A percentile compares a stretch with the other conserved stretches of the same genome.
These are phyloP conservation scores for Mesaphorura yosii DNA, from an alignment of 1,140 invertebrate species.

Conservation along the genomic window DNA sequence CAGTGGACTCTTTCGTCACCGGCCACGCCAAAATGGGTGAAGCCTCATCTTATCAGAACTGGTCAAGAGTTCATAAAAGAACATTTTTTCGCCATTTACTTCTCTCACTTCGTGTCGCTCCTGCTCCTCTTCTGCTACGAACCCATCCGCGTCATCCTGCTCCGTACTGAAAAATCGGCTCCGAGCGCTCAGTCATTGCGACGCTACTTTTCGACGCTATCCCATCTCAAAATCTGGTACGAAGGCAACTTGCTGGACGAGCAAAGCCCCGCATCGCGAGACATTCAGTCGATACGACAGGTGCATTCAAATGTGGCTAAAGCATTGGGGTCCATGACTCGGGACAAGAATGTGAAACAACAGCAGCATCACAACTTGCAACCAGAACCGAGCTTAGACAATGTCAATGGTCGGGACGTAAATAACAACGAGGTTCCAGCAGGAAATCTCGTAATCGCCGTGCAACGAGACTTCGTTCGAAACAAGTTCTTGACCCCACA, in stretches of 20 bases:
- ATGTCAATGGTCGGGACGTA: too few species aligned
- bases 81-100: conserved; percentile 26
- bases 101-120: conserved; percentile 27
- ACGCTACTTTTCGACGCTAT: conserved; percentile 24
- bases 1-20: too few species aligned
- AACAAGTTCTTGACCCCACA: neutral
- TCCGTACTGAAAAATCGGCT: conserved; percentile 20
- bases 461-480: neutral
- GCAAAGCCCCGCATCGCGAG: neutral
- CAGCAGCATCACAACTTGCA: neutral
- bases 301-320: neutral
- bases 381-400: neutral
- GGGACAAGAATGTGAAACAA: neutral
- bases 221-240: conserved; percentile 28
- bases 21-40: conserved; percentile 12
- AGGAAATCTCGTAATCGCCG: neutral
- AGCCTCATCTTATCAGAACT: conserved; percentile 4
- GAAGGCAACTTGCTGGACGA: conserved; percentile 10
- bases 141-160: conserved; percentile 18
- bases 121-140: conserved; percentile 24
- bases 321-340: neutral
- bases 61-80: conserved; percentile 12
- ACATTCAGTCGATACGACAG: neutral
- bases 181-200: conserved; percentile 11
- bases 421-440: neutral